Evolutionary conservation across 1,140 invertebrate genomes (phyloP).

Genomic region (Drosophila busckii): DNA sequence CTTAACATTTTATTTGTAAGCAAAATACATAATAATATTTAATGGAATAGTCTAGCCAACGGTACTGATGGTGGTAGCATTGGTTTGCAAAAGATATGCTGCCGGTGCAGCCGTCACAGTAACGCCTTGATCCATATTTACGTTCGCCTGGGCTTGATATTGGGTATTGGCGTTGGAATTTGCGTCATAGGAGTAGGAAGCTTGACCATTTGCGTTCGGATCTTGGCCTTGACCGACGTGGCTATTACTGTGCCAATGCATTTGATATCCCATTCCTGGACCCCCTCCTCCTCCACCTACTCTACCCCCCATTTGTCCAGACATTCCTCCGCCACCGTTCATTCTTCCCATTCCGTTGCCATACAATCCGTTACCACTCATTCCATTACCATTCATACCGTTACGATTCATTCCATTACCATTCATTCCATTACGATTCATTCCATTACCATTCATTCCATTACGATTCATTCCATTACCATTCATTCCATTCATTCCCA

Average conservation of each 20-base stretch:
- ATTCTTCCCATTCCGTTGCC: background rate
- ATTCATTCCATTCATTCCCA: background rate
- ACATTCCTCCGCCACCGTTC: slow-evolving; percentile 5
- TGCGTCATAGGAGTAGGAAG: no score
- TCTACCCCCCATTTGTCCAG: slow-evolving; percentile 1
- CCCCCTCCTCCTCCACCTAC: background rate
- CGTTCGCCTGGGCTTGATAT: no score
- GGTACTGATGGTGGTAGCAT: no score
- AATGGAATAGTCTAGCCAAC: no score
- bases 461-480: slow-evolving; percentile 1
- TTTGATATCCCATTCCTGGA: slow-evolving; percentile 2
- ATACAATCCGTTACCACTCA: background rate
- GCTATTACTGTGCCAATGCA: background rate
- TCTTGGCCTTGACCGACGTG: background rate
- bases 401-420: slow-evolving; percentile 2
- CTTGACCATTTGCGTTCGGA: background rate
- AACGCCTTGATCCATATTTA: no score
- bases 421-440: slow-evolving; percentile 14
- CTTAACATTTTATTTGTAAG: no score
- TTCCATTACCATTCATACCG: background rate
- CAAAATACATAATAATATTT: no score
- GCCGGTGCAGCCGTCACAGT: no score
- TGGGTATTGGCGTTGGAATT: no score
- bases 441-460: slow-evolving; percentile 16
- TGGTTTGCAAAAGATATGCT: no score